These are phyloP conservation scores for Pocillopora meandrina DNA, from an alignment of 92 coral and sea anemone species.

Conservation along the genomic window DNA sequence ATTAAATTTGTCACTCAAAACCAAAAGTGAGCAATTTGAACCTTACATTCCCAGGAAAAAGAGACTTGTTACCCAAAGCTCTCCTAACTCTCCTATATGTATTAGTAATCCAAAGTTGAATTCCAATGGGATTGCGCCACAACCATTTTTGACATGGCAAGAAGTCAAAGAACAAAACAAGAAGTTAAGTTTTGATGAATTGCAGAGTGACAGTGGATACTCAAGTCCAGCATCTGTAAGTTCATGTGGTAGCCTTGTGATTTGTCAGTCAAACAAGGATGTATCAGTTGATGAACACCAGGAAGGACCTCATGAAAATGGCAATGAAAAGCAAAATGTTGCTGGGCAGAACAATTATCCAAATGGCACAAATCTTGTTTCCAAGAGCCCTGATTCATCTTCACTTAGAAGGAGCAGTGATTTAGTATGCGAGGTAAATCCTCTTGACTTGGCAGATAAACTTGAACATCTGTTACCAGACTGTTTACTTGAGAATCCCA, in stretches of 20 bases:
- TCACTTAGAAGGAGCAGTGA: neutral
- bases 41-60: conserved; percentile 88
- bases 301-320: neutral
- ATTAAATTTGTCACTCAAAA: conserved; percentile 1
- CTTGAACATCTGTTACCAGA: conserved; percentile 72
- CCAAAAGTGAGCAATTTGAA: conserved; percentile 59
- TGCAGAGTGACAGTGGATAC: conserved; percentile 93
- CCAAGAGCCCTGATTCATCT: neutral
- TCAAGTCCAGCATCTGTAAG: conserved; percentile 94
- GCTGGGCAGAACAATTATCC: neutral
- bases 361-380: neutral
- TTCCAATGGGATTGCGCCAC: neutral
- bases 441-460: conserved; percentile 47
- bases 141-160: conserved; percentile 62
- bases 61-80: conserved; percentile 16
- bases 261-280: neutral
- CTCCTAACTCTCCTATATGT: conserved; percentile 44
- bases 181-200: conserved; percentile 35
- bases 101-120: neutral
- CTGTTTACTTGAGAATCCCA: conserved; percentile 44
- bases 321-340: neutral
- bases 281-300: conserved; percentile 3
- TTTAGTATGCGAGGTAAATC: neutral
- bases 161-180: conserved; percentile 53
- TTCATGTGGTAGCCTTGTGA: conserved; percentile 70